Base-by-base conservation (phyloP, 2,888 invertebrate species). In the Trichogramma dendrolimi region DNA sequence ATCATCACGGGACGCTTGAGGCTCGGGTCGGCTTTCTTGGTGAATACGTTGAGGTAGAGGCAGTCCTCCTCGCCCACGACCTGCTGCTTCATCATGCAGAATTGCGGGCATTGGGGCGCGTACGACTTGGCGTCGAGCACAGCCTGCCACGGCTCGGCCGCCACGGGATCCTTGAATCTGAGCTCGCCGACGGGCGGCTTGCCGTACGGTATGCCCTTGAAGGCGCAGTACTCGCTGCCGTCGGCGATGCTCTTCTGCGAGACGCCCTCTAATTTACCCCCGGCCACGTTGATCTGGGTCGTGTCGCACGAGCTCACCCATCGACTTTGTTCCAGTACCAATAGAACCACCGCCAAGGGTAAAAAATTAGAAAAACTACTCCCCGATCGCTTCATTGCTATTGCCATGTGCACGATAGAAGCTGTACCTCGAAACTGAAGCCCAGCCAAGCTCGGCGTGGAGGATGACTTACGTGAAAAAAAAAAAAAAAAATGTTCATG, bases 131-230 rank as follows among this genome's bases (percentile, higher is more conserved):
- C 78, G 39, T 77, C 75, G 54, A 69, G 71, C 1, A 73, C 70
- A 4, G 73, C 78, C 55, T 64, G 63, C 78, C 78, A 78, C 7
- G 69, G 42, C 4, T 74, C 72, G 0, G 72, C 70, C 4, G 72
- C 67, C 58, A 73, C 61, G 2, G 77, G 71, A 54, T 63, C 65
- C 73, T 67, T 64, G 61, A 75, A 75, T 66, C 74, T 69, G 0
- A 75, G 67, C 0, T 64, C 44, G 1, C 72, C 74, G 2, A 70
- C 10, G 0, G 75, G 75, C 6, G 75, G 71, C 11, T 70, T 70
- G 1, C 73, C 75, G 59, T 68, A 75, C 0, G 75, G 75, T 11
- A 75, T 67, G 4, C 74, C 75, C 10, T 70, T 71, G 38, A 75
- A 75, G 2, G 73, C 65, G 4, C 66, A 57, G 41, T 69, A 74